Evolutionary conservation across 2,797 vertebrate species (phyloP).

Genomic region (Scyliorhinus canicula): DNA sequence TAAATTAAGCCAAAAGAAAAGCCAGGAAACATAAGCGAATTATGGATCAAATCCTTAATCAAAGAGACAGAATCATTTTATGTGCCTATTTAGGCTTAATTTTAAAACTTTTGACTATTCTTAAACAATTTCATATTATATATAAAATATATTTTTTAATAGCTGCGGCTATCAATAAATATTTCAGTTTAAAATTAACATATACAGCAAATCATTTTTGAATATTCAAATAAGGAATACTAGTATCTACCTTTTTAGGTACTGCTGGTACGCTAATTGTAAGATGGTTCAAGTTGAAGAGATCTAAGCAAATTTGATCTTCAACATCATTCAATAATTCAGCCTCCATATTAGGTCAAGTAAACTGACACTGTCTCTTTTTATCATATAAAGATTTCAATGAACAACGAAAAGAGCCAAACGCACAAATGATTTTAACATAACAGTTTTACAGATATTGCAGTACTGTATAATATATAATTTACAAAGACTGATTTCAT

Average conservation of each 20-base stretch:
- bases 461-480: slow-evolving; percentile 36
- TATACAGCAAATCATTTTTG: not conserved
- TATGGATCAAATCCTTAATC: slow-evolving; percentile 30
- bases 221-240: slow-evolving; percentile 4
- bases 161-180: not conserved
- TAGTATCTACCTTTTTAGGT: not conserved
- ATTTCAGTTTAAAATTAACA: not conserved
- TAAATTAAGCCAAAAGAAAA: slow-evolving; percentile 34
- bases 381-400: slow-evolving; percentile 27
- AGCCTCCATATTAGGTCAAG: not conserved
- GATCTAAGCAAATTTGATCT: not conserved
- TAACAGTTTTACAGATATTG: slow-evolving; percentile 3
- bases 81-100: not conserved
- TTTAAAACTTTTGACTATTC: slow-evolving; percentile 21
- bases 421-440: slow-evolving; percentile 13
- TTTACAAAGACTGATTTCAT: slow-evolving; percentile 33
- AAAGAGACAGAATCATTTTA: slow-evolving; percentile 32
- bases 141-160: not conserved
- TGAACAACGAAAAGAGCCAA: slow-evolving; percentile 27
- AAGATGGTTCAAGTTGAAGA: not conserved
- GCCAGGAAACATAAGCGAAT: slow-evolving; percentile 26
- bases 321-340: slow-evolving; percentile 5
- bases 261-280: not conserved
- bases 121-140: not conserved
- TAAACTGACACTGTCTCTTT: slow-evolving; percentile 26